Evolutionary conservation across 2,113 vertebrate species (phyloP), one percentile per base, ranked within the genome.

Genomic region (Cynoglossus semilaevis): DNA sequence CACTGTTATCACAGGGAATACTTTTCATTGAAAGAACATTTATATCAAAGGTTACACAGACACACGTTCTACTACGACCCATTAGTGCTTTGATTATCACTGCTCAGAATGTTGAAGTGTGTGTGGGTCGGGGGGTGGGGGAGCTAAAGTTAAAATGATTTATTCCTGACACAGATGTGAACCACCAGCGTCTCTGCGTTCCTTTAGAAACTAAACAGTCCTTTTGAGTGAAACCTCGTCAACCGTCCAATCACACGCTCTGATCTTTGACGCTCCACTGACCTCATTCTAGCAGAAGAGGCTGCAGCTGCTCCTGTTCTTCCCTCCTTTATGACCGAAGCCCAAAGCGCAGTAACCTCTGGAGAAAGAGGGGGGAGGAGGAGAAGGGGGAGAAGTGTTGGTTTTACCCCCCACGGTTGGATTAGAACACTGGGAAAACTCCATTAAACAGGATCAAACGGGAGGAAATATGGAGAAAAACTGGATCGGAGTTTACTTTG

Each of bases 31-130:
- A 15, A 22, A 22, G 15, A 2, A 85, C 77, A 90, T 89, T 88
- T 87, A 90, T 89, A 81, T 83, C 85, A 89, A 90, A 90, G 87
- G 88, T 90, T 87, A 89, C 72, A 54, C 36, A 83, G 88, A 89
- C 85, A 82, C 81, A 67, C 66, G 77, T 69, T 74, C 84, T 80
- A 88, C 88, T 89, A 88, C 48, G 71, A 71, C 81, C 82, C 81
- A 88, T 88, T 87, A 88, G 87, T 86, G 82, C 83, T 90, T 87
- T 72, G 88, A 88, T 89, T 85, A 88, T 88, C 67, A 72, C 81
- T 84, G 82, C 52, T 72, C 62, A 63, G 55, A 88, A 85, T 64
- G 72, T 66, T 74, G 22, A 29, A 29, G 22, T 29, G 22, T 29
- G 22, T 29, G 22, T 29, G 22, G 22, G 22, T 29, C 6, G 22